Evolutionary conservation across 2,113 vertebrate species (phyloP), one percentile per base, ranked within the genome.

Genomic region (Scomber japonicus): DNA sequence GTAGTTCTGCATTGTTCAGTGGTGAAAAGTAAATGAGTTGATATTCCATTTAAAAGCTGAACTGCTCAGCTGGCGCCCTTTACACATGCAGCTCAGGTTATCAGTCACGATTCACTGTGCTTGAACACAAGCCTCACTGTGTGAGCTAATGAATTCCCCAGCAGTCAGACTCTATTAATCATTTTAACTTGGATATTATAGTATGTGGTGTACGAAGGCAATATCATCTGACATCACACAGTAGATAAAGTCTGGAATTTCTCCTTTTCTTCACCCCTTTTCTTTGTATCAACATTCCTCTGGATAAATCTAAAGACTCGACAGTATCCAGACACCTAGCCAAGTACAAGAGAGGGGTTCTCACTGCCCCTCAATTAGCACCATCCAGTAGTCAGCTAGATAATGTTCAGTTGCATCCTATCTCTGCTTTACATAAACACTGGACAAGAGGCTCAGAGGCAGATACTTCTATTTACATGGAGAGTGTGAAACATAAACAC

Each of bases 291-390:
- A 80, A 66, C 82, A 88, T 91, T 93, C 86, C 68, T 90, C 10
- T 46, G 74, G 68, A 75, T 72, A 76, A 85, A 89, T 87, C 74
- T 80, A 27, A n/a, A 64, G 51, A 48, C 55, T 55, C 64, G 88
- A 94, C 75, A 86, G 75, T 81, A 61, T 91, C 94, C 93, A 95
- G 92, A 92, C 73, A 85, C 31, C 12, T 51, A 63, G 69, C 68
- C 78, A 84, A 84, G 71, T 71, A 85, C 79, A 88, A 78, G 86
- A 87, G 60, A 86, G 61, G 67, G 56, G 59, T 65, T 76, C 51
- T 84, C 77, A 84, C 89, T 92, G 85, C 35, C 56, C 76, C 91
- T 93, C 91, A 93, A 90, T 93, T 92, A 93, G 86, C 90, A 87
- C 89, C 78, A 81, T 71, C 63, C 86, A 88, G 84, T 74, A 87